Evolutionary conservation across 2,888 invertebrate genomes (phyloP).

Genomic region (Dorcus hopei): DNA sequence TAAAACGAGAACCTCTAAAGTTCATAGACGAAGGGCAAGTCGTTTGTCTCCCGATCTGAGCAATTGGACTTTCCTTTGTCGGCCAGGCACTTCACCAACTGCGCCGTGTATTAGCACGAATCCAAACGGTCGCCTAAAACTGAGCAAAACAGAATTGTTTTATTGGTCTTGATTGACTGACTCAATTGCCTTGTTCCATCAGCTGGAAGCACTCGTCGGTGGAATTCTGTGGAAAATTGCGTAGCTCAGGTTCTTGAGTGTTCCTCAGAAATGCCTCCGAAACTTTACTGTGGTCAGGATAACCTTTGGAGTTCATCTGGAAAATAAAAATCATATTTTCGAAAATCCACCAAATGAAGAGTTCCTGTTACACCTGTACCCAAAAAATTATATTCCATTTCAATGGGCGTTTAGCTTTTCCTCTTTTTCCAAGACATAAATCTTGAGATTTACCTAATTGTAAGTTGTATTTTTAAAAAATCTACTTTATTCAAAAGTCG

Average conservation of each 20-base stretch:
- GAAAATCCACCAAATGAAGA: too few relatives aligned
- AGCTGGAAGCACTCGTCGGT: constrained; percentile 70
- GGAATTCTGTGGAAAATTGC: constrained; percentile 67
- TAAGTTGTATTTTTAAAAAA: too few relatives aligned
- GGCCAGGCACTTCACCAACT: constrained; percentile 63
- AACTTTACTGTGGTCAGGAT: constrained; percentile 64
- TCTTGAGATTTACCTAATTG: too few relatives aligned
- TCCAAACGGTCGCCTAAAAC: constrained; percentile 56
- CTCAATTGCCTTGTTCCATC: constrained; percentile 37
- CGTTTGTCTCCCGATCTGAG: constrained; percentile 67
- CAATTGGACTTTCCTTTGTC: constrained; percentile 72
- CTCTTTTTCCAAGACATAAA: too few relatives aligned
- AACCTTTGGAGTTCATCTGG: constrained; percentile 42
- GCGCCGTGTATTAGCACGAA: constrained; percentile 64
- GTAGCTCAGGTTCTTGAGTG: constrained; percentile 60
- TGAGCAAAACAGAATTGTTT: too few relatives aligned
- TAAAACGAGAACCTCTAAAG: constrained; percentile 2
- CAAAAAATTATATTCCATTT: too few relatives aligned
- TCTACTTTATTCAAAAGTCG: too few relatives aligned
- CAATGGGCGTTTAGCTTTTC: too few relatives aligned
- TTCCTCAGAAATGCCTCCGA: constrained; percentile 61
- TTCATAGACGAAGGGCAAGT: constrained; percentile 43
- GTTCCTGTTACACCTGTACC: too few relatives aligned
- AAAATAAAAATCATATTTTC: too few relatives aligned
- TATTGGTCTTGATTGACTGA: too few relatives aligned